phyloP scores from a whole-genome alignment of 2,797 vertebrate species.

The Lates japonicus region DNA sequence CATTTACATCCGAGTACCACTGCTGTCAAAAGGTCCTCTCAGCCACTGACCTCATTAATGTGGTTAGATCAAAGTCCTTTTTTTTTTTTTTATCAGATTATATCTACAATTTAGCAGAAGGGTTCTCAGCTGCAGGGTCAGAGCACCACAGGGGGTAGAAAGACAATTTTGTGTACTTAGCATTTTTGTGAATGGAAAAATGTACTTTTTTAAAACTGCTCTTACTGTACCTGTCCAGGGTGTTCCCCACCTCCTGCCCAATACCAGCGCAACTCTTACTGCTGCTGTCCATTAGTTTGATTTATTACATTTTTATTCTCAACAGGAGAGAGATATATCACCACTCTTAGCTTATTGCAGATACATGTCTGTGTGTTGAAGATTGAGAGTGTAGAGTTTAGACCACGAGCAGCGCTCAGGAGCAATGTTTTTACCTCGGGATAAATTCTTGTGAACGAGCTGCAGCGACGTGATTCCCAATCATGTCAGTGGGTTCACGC shows the following conservation, averaged over 20 bases:
- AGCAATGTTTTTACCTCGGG: no score
- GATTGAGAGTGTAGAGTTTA: no score
- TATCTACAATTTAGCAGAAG: constrained; percentile 40
- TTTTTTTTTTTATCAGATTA: constrained; percentile 58
- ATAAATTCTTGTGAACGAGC: no score
- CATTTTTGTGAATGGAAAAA: not conserved
- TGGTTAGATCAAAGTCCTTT: constrained; percentile 51
- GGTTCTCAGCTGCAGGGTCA: constrained; percentile 24
- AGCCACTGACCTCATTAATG: constrained; percentile 66
- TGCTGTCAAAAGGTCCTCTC: constrained; percentile 57
- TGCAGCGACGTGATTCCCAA: no score
- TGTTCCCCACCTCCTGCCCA: no score
- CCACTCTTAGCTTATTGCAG: not conserved
- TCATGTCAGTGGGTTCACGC: no score
- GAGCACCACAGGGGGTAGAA: constrained; percentile 8
- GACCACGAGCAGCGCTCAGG: no score
- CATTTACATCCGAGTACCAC: constrained; percentile 42
- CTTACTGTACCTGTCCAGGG: no score
- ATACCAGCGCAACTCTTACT: not conserved
- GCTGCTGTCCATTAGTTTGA: not conserved
- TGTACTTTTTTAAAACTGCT: not conserved
- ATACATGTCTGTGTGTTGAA: not conserved
- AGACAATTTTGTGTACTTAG: constrained; percentile 1
- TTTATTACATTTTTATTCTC: no score
- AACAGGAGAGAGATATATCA: not conserved